Percentiles rank a stretch among this genome's conserved stretches.
phyloP scores from a whole-genome alignment of 2,888 invertebrate genomes.

The Ophioninae sp. region DNA sequence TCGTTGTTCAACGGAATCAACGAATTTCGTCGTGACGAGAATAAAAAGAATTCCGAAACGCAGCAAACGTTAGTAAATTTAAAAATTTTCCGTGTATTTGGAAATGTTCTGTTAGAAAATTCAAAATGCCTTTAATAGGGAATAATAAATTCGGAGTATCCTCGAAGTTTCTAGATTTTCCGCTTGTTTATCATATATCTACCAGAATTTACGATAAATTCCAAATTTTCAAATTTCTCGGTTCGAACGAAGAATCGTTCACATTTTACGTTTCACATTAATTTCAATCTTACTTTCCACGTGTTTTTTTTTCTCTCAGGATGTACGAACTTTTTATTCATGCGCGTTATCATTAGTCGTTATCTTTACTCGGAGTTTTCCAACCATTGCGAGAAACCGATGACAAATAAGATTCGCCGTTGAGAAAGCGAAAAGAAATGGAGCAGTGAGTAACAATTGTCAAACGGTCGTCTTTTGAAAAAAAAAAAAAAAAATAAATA shows the following conservation, averaged over 20 bases:
- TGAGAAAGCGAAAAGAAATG: conserved; percentile 1
- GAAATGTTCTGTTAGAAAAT: neutral
- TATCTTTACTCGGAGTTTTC: conserved; percentile 8
- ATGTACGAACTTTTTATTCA: conserved; percentile 22
- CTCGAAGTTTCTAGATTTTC: neutral
- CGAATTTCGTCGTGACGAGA: neutral
- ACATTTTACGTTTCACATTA: neutral
- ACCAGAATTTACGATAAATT: too few species aligned
- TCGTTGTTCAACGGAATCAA: neutral
- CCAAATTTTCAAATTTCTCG: neutral
- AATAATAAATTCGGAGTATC: neutral
- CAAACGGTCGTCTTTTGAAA: neutral
- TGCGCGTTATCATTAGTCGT: conserved; percentile 14
- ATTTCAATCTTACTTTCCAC: neutral
- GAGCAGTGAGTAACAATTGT: neutral
- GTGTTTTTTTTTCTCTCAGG: conserved; percentile 2
- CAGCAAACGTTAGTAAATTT: neutral
- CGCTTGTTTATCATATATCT: neutral
- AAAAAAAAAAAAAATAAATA: neutral
- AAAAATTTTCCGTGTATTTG: neutral
- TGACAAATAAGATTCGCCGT: conserved; percentile 2
- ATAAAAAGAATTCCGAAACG: neutral
- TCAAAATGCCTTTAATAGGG: neutral
- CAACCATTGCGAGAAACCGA: conserved; percentile 23
- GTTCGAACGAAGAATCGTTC: neutral